A percentile compares a stretch with the other conserved stretches of the same genome.
Conservation (phyloP, 2,797 vertebrate species). For the Menidia menidia region DNA sequence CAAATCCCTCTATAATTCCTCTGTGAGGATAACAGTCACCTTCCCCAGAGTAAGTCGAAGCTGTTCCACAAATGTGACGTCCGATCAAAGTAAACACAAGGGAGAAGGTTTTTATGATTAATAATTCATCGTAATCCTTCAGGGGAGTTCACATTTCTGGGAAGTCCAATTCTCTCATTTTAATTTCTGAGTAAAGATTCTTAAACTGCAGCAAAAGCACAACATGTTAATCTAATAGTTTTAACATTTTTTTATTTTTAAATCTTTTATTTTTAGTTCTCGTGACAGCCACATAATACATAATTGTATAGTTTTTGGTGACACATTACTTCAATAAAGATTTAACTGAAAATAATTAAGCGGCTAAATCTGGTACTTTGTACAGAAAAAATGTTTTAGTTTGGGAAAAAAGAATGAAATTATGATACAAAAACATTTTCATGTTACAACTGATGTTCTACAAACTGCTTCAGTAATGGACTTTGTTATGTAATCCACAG, state of each 20-base stretch:
- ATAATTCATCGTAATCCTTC: slow-evolving; percentile 29
- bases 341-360: not conserved
- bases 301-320: not conserved
- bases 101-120: slow-evolving; percentile 25
- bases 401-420: no score
- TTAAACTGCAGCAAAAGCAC: slow-evolving; percentile 1
- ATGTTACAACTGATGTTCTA: no score
- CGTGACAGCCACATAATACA: not conserved
- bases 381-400: no score
- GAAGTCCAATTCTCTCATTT: slow-evolving; percentile 24
- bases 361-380: no score
- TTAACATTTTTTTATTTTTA: not conserved
- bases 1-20: slow-evolving; percentile 26
- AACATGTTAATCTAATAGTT: fast-evolving
- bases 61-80: slow-evolving; percentile 34
- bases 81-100: slow-evolving; percentile 35
- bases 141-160: slow-evolving; percentile 13
- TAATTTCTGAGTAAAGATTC: slow-evolving; percentile 15
- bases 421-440: no score
- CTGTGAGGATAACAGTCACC: slow-evolving; percentile 40
- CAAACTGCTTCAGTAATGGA: no score
- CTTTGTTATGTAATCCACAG: no score
- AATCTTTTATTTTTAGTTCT: not conserved
- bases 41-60: slow-evolving; percentile 25
- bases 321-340: not conserved